Evolutionary conservation across 2,113 vertebrate genomes (phyloP), one percentile per base, ranked within the genome.

Genomic region (Notothenia rossii): DNA sequence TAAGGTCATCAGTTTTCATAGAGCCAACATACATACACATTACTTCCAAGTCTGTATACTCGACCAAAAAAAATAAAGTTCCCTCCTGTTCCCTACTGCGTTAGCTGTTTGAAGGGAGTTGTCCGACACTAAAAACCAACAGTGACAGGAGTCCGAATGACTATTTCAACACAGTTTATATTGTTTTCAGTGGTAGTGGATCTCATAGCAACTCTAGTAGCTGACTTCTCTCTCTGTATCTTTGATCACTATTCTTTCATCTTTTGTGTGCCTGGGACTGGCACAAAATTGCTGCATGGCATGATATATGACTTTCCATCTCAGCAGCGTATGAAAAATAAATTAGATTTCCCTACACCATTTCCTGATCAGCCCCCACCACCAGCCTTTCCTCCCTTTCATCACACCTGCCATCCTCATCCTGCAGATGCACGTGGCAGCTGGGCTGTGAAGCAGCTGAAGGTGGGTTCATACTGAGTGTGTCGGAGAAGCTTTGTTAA

Each of bases 191-290:
- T 74, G 81, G 71, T 83, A 67, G 79, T 50, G 65, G 70, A 86
- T 90, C 73, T 77, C 75, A 73, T 71, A 84, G 85, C 76, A 79
- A 63, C 86, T 82, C 74, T 70, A 78, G 82, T 83, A 76, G 89
- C 69, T 73, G 77, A 87, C 82, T 89, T 66, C 73, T 50, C 75
- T 45, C 67, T 67, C 48, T 82, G 72, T 84, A 83, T 91, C 88
- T 94, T 92, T 93, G 90, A 92, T 90, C 88, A 77, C 82, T 68
- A 83, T 91, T 93, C 88, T 93, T 93, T 94, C 90, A 93, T 94
- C 82, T 93, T 84, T 91, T 81, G 69, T 82, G 82, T 88, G 83
- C 67, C 69, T 43, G 79, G 53, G 75, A 84, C 71, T 43, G 84
- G 81, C 79, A 78, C 70, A 75, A 84, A 92, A 92, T 91, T 91